phyloP scores from a whole-genome alignment of 2,888 invertebrate species.

The Cryptocheilus praepositus region DNA sequence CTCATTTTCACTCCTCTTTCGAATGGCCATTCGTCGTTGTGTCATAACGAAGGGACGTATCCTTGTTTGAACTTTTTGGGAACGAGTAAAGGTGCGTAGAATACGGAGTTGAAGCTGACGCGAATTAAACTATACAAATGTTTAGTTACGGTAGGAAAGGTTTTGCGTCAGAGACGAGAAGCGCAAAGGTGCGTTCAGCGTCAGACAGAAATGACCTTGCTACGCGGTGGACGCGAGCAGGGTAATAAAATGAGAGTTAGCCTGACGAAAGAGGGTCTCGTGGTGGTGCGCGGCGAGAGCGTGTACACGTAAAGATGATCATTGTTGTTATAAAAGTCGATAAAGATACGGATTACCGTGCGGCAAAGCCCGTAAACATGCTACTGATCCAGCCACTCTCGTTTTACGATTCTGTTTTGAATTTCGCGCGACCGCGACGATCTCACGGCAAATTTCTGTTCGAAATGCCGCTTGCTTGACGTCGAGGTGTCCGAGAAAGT shows the following conservation, averaged over 20 bases:
- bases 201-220: constrained; percentile 13
- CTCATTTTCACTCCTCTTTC: constrained; percentile 17
- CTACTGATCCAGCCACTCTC: constrained; percentile 40
- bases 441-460: constrained; percentile 25
- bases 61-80: constrained; percentile 21
- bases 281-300: constrained; percentile 11
- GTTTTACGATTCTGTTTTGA: constrained; percentile 61
- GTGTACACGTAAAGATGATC: constrained; percentile 50
- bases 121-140: no score
- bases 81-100: neutral
- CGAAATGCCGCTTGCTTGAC: neutral
- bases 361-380: constrained; percentile 51
- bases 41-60: constrained; percentile 21
- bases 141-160: no score
- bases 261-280: constrained; percentile 14
- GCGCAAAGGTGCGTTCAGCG: constrained; percentile 2
- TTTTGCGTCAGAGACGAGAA: neutral
- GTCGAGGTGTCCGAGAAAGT: constrained; percentile 3
- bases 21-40: neutral
- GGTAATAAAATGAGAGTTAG: constrained; percentile 37
- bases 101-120: no score
- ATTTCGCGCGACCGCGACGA: constrained; percentile 44
- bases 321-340: constrained; percentile 59
- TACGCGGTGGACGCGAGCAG: constrained; percentile 15
- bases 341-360: constrained; percentile 66